phyloP scores from a whole-genome alignment of 2,888 invertebrate genomes.

The Drosophila robusta region DNA sequence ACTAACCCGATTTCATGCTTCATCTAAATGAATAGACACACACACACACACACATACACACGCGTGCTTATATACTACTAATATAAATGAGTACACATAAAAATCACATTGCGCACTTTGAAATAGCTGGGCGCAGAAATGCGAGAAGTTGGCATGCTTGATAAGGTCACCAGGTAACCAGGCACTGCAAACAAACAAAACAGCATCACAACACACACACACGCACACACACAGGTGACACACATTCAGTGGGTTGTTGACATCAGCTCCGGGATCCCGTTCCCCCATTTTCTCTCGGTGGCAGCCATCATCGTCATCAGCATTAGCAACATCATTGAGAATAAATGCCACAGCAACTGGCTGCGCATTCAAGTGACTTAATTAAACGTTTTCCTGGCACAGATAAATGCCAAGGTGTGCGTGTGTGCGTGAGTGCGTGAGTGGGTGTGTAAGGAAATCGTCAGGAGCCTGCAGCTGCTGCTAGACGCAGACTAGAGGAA shows the following conservation, averaged over 20 bases:
- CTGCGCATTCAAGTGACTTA: constrained; percentile 77
- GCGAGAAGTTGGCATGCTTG: constrained; percentile 47
- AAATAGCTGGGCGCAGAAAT: constrained; percentile 45
- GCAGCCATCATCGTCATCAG: constrained; percentile 60
- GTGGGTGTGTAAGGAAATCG: constrained; percentile 35
- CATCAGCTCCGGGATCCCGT: not conserved
- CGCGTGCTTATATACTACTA: not conserved
- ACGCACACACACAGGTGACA: constrained; percentile 22
- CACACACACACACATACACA: constrained; percentile 1
- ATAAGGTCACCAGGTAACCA: constrained; percentile 56
- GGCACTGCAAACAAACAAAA: constrained; percentile 31
- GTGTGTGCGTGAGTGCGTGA: not conserved
- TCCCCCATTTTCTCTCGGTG: not conserved
- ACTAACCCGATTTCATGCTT: constrained; percentile 45
- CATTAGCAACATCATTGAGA: constrained; percentile 78
- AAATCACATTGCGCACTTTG: constrained; percentile 67
- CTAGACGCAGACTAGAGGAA: constrained; percentile 39
- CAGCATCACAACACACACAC: constrained; percentile 17
- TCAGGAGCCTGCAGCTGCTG: constrained; percentile 15
- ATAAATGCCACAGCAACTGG: constrained; percentile 75
- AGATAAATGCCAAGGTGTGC: constrained; percentile 58
- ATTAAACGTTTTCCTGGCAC: constrained; percentile 72
- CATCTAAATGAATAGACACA: constrained; percentile 48
- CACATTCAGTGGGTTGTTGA: constrained; percentile 11
- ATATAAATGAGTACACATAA: constrained; percentile 46